Conservation (phyloP, 2,113 vertebrate genomes). For the Phoxinus phoxinus region DNA sequence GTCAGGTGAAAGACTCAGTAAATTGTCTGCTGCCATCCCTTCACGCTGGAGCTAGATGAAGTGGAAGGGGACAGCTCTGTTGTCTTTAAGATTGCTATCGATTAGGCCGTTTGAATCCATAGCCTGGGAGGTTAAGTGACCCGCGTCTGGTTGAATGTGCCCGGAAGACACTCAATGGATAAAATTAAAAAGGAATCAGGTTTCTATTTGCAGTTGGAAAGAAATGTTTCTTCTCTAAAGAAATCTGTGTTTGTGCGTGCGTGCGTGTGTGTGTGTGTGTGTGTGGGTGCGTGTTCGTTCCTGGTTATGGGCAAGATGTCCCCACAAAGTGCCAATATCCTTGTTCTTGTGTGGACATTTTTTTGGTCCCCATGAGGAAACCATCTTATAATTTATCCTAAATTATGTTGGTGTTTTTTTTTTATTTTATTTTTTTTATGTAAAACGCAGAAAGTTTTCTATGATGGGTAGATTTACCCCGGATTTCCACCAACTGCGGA, state of each 20-base stretch:
- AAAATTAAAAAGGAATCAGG: conserved; percentile 51
- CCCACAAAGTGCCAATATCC: too few species aligned
- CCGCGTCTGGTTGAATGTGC: conserved; percentile 25
- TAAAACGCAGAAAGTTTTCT: too few species aligned
- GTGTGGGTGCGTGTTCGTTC: too few species aligned
- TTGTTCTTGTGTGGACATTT: too few species aligned
- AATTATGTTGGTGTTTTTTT: too few species aligned
- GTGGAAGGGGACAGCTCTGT: conserved; percentile 66
- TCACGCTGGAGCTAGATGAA: conserved; percentile 62
- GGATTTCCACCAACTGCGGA: too few species aligned
- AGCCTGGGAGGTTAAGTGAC: conserved; percentile 67
- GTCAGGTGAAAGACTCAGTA: conserved; percentile 62
- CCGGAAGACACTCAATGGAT: conserved; percentile 54
- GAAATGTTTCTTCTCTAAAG: conserved; percentile 4
- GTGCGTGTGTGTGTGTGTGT: not conserved
- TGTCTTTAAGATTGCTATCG: conserved; percentile 72
- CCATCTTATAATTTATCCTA: too few species aligned
- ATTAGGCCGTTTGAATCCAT: conserved; percentile 69
- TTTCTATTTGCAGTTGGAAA: not conserved
- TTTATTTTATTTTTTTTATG: too few species aligned
- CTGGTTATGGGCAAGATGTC: too few species aligned
- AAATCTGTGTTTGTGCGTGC: not conserved
- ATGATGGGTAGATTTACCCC: too few species aligned
- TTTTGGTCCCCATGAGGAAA: too few species aligned
- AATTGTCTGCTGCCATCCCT: conserved; percentile 67